Percentiles rank a stretch among this genome's conserved stretches.
phyloP scores from a whole-genome alignment of 2,888 invertebrate species.

The Vesta saturnalis region DNA sequence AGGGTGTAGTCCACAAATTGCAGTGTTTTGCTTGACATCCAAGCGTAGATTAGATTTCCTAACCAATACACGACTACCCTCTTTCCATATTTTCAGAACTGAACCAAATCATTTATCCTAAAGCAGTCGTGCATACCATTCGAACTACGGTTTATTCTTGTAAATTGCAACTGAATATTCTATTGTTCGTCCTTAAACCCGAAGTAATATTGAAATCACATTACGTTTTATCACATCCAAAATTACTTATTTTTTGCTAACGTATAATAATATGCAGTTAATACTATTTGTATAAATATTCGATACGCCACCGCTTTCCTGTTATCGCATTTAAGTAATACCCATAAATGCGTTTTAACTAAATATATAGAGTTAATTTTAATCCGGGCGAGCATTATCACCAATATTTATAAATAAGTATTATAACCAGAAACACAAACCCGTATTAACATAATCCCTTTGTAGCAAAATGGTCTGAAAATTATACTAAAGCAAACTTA shows the following conservation, averaged over 20 bases:
- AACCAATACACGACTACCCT: constrained; percentile 54
- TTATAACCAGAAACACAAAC: constrained; percentile 42
- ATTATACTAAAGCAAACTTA: constrained; percentile 48
- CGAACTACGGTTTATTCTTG: constrained; percentile 48
- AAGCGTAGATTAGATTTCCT: constrained; percentile 41
- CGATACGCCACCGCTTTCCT: neutral
- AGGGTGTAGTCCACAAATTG: neutral
- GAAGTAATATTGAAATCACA: constrained; percentile 5
- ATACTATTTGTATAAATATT: constrained; percentile 1
- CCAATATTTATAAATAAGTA: constrained; percentile 54
- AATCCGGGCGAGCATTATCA: constrained; percentile 41
- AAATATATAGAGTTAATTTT: constrained; percentile 35
- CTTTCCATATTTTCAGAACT: constrained; percentile 57
- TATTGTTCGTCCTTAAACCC: constrained; percentile 47
- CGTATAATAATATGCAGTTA: neutral
- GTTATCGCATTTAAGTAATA: constrained; percentile 19
- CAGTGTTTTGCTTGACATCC: constrained; percentile 23
- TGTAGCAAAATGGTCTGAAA: constrained; percentile 51
- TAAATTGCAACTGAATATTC: constrained; percentile 49
- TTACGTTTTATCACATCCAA: constrained; percentile 18
- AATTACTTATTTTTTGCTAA: constrained; percentile 13
- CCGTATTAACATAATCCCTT: constrained; percentile 54
- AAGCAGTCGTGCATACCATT: constrained; percentile 50
- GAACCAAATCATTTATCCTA: constrained; percentile 54
- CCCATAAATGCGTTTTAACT: constrained; percentile 23